phyloP scores from a whole-genome alignment of 2,113 vertebrate genomes.

The Heterotilapia buettikoferi region DNA sequence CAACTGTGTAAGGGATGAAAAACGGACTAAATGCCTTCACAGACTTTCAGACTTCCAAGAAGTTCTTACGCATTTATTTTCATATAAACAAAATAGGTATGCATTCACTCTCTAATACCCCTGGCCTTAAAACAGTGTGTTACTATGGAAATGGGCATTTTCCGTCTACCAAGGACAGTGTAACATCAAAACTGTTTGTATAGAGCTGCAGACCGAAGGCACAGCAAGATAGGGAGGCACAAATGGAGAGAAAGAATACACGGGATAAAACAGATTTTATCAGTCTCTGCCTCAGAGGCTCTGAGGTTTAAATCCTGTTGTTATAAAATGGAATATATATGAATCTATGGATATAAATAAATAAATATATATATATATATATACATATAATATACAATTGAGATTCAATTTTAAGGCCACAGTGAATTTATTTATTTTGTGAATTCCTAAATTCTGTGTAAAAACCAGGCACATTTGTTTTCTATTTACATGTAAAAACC shows the following conservation, averaged over 20 bases:
- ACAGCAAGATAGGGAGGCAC: constrained; percentile 34
- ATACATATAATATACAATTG: constrained; percentile 49
- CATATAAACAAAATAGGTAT: constrained; percentile 35
- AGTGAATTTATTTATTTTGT: constrained; percentile 78
- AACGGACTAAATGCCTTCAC: constrained; percentile 23
- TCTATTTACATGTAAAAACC: constrained; percentile 63
- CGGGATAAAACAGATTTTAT: constrained; percentile 39
- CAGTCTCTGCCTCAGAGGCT: constrained; percentile 41
- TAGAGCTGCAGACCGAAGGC: constrained; percentile 51
- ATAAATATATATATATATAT: constrained; percentile 33
- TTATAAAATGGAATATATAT: constrained; percentile 64
- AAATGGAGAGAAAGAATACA: constrained; percentile 41
- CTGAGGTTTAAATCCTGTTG: constrained; percentile 58
- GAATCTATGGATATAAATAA: constrained; percentile 45
- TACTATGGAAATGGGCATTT: constrained; percentile 72
- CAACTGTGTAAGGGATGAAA: constrained; percentile 1
- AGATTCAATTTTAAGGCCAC: constrained; percentile 71
- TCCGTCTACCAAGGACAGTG: constrained; percentile 52
- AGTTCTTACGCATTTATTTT: constrained; percentile 45
- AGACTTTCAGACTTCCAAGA: constrained; percentile 21
- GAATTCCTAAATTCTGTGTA: constrained; percentile 76
- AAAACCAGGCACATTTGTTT: constrained; percentile 63
- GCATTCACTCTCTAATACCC: constrained; percentile 31
- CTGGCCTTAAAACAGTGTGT: constrained; percentile 61
- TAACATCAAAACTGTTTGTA: constrained; percentile 60